Conservation (phyloP, 2,888 invertebrate species). For the Heliconius cydno region DNA sequence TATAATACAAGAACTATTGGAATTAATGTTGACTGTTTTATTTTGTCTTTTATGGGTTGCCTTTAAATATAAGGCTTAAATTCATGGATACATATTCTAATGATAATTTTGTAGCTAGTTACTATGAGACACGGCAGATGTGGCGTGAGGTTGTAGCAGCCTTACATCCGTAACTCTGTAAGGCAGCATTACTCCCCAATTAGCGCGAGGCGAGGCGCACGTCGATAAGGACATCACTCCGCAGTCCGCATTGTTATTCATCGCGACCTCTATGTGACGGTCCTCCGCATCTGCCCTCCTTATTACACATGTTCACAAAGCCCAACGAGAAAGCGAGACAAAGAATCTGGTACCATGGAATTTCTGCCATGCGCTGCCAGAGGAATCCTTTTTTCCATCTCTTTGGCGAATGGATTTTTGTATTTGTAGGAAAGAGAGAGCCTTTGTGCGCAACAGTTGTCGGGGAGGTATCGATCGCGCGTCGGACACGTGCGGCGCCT, state of each 20-base stretch:
- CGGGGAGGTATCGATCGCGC: slow-evolving; percentile 73
- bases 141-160: background rate
- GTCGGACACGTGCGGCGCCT: slow-evolving; percentile 72
- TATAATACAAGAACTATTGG: background rate
- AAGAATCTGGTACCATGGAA: slow-evolving; percentile 63
- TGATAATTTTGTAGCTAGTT: background rate
- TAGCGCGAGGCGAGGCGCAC: slow-evolving; percentile 28
- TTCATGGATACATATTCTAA: background rate
- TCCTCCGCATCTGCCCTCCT: slow-evolving; percentile 75
- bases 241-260: slow-evolving; percentile 83
- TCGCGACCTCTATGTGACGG: slow-evolving; percentile 80
- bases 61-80: background rate
- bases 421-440: slow-evolving; percentile 55
- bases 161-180: background rate
- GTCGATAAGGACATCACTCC: slow-evolving; percentile 72
- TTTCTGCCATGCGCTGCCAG: slow-evolving; percentile 68
- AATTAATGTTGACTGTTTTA: background rate
- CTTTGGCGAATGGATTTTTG: slow-evolving; percentile 45
- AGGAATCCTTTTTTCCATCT: slow-evolving; percentile 64
- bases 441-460: slow-evolving; percentile 77
- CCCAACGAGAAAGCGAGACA: slow-evolving; percentile 52
- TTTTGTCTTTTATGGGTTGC: too few relatives aligned
- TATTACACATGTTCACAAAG: slow-evolving; percentile 48
- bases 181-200: slow-evolving; percentile 22
- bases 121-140: background rate